Conservation (phyloP, 2,888 invertebrate species). For the Drosophila aldrichi region DNA sequence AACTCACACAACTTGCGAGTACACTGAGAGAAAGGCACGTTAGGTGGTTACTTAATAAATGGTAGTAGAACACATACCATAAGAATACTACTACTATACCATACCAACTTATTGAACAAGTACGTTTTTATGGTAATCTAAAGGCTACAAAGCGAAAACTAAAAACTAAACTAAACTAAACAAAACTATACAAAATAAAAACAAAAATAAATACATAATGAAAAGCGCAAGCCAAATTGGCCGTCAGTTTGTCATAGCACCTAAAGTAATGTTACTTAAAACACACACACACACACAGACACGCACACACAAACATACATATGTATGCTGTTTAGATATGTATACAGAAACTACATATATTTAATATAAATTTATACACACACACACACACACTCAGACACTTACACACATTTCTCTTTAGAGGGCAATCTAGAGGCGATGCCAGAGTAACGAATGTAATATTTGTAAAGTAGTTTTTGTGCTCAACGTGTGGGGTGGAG, state of each 20-base stretch:
- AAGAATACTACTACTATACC: constrained; percentile 23
- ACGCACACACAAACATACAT: constrained; percentile 31
- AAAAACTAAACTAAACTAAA: constrained; percentile 21
- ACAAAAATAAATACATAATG: constrained; percentile 14
- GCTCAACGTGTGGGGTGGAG: constrained; percentile 43
- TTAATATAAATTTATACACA: constrained; percentile 20
- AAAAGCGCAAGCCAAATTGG: constrained; percentile 64
- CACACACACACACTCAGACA: constrained; percentile 11
- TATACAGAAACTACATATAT: constrained; percentile 44
- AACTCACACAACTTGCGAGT: constrained; percentile 29
- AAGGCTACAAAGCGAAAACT: constrained; percentile 48
- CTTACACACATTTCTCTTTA: constrained; percentile 23
- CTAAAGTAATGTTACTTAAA: constrained; percentile 67
- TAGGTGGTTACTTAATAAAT: constrained; percentile 68
- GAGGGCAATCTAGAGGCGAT: constrained; percentile 54
- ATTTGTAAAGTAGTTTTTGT: constrained; percentile 73
- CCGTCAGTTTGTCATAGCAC: constrained; percentile 72
- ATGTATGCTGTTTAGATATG: constrained; percentile 29
- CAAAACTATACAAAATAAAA: constrained; percentile 7
- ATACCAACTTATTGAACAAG: constrained; percentile 37
- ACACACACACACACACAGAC: constrained; percentile 49
- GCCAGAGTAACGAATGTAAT: constrained; percentile 66
- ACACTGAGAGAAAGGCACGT: constrained; percentile 40
- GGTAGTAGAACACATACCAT: constrained; percentile 23
- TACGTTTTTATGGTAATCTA: constrained; percentile 41